Evolutionary conservation across 2,888 invertebrate species (phyloP).

Genomic region (Platerodrilus igneus): DNA sequence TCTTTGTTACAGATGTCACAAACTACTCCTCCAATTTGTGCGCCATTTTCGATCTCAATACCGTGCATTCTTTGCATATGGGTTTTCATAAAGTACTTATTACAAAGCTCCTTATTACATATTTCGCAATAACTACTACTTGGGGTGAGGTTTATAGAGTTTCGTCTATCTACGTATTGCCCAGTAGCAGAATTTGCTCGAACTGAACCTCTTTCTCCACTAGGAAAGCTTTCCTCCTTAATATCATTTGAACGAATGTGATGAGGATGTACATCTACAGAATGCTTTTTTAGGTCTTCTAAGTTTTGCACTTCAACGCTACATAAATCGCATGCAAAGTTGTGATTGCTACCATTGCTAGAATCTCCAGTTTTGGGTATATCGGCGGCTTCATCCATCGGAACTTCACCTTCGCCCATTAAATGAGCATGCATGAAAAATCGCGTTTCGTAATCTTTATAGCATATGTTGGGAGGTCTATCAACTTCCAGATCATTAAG

Average conservation of each 20-base stretch:
- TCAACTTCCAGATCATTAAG: conserved; percentile 73
- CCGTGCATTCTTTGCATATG: conserved; percentile 99
- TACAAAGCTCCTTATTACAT: conserved; percentile 97
- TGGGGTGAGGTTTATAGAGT: conserved; percentile 60
- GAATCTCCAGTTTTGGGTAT: conserved; percentile 40
- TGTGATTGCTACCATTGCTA: conserved; percentile 41
- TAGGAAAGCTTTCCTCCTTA: conserved; percentile 39
- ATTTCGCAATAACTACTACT: conserved; percentile 93
- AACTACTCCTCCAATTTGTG: conserved; percentile 88
- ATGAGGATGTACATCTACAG: conserved; percentile 60
- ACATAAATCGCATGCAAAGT: conserved; percentile 46
- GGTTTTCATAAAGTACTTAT: conserved; percentile 99
- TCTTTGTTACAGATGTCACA: conserved; percentile 98
- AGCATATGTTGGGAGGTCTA: conserved; percentile 56
- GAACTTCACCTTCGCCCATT: conserved; percentile 61
- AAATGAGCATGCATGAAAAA: conserved; percentile 66
- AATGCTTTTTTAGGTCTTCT: conserved; percentile 64
- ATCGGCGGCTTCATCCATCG: conserved; percentile 47
- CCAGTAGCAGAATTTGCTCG: conserved; percentile 32
- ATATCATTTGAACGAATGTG: conserved; percentile 29
- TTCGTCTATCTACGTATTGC: conserved; percentile 50
- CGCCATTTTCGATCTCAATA: conserved; percentile 87
- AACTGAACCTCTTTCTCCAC: conserved; percentile 49
- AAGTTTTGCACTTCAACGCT: conserved; percentile 52
- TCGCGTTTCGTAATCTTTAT: conserved; percentile 66